These are phyloP conservation scores for Pheosia tremula DNA, from an alignment of 2,888 invertebrate species.

Conservation along the genomic window DNA sequence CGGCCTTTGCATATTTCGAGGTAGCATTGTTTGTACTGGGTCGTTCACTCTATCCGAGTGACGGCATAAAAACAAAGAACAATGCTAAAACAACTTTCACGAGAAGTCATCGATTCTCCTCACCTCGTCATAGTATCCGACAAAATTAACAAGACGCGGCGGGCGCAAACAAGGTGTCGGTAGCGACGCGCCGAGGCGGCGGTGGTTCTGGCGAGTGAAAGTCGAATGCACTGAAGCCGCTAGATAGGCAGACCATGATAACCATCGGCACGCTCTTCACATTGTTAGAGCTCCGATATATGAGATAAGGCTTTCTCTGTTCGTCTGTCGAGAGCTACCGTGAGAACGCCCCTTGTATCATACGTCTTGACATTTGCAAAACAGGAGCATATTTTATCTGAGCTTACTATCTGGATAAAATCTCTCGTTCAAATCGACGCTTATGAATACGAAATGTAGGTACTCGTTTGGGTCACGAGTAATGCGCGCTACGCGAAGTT, in stretches of 20 bases:
- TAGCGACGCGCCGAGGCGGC: slow-evolving; percentile 50
- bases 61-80: slow-evolving; percentile 14
- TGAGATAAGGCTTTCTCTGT: slow-evolving; percentile 79
- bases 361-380: slow-evolving; percentile 65
- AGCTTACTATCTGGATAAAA: slow-evolving; percentile 51
- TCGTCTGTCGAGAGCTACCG: slow-evolving; percentile 74
- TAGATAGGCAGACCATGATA: slow-evolving; percentile 72
- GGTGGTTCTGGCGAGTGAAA: slow-evolving; percentile 58
- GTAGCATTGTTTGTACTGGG: slow-evolving; percentile 51
- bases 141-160: slow-evolving; percentile 59
- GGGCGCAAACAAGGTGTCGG: slow-evolving; percentile 60
- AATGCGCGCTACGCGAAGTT: slow-evolving; percentile 8
- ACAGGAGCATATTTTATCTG: slow-evolving; percentile 60
- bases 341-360: slow-evolving; percentile 68
- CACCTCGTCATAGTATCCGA: slow-evolving; percentile 46
- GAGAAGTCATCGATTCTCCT: slow-evolving; percentile 29
- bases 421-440: slow-evolving; percentile 28
- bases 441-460: slow-evolving; percentile 20
- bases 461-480: slow-evolving; percentile 18
- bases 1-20: slow-evolving; percentile 59
- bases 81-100: slow-evolving; percentile 29
- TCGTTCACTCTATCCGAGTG: slow-evolving; percentile 35
- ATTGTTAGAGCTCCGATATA: slow-evolving; percentile 79
- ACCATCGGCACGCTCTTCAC: slow-evolving; percentile 77
- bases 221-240: slow-evolving; percentile 68